Conservation (phyloP, 2,888 invertebrate genomes). For the Tiliacea citrago region DNA sequence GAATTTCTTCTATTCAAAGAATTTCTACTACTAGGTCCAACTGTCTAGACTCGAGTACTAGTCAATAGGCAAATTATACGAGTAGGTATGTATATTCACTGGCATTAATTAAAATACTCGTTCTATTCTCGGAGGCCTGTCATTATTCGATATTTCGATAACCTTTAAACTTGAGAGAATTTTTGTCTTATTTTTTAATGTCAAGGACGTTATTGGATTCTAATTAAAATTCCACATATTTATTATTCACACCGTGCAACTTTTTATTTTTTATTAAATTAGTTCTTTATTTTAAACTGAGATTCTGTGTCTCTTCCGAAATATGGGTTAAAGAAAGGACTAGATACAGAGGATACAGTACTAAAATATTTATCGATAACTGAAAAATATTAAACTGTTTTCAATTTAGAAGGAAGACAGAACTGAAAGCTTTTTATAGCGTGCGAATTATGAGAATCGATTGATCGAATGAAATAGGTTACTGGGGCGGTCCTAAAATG, state of each 20-base stretch:
- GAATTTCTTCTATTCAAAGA: no score
- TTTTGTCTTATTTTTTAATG: slow-evolving; percentile 43
- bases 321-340: no score
- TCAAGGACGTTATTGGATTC: slow-evolving; percentile 48
- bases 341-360: no score
- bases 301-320: no score
- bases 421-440: not conserved
- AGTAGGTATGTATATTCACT: not conserved
- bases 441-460: slow-evolving; percentile 18
- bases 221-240: slow-evolving; percentile 6
- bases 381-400: no score
- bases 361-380: not conserved
- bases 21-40: not conserved
- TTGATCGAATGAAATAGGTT: slow-evolving; percentile 37
- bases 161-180: slow-evolving; percentile 51
- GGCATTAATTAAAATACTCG: not conserved
- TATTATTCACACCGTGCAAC: not conserved
- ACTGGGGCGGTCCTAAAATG: slow-evolving; percentile 9
- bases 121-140: slow-evolving; percentile 7
- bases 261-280: slow-evolving; percentile 1
- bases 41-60: not conserved
- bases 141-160: slow-evolving; percentile 17
- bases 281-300: not conserved
- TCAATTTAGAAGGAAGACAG: not conserved
- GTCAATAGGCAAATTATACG: not conserved